Conservation (phyloP, 2,888 invertebrate species). For the Hipparchia semele region DNA sequence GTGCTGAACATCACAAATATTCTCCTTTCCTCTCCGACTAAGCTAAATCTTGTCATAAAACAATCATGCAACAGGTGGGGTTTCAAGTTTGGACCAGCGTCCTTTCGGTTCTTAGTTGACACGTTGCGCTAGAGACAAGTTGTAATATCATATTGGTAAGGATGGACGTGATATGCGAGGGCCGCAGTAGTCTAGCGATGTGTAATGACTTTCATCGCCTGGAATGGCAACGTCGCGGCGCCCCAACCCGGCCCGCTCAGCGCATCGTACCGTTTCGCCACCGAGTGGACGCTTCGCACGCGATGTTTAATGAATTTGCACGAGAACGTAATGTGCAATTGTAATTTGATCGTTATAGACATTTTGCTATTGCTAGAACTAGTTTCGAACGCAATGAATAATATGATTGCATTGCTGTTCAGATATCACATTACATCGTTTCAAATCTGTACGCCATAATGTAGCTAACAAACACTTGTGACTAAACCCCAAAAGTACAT, state of each 20-base stretch:
- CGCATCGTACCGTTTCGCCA: slow-evolving; percentile 67
- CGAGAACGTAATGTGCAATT: slow-evolving; percentile 43
- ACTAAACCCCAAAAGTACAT: not conserved
- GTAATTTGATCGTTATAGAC: slow-evolving; percentile 35
- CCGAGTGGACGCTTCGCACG: slow-evolving; percentile 43
- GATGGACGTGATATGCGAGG: slow-evolving; percentile 4
- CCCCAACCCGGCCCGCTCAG: slow-evolving; percentile 50
- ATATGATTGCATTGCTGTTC: not conserved
- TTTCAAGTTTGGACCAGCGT: not conserved
- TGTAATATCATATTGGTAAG: no score
- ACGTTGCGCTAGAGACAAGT: no score
- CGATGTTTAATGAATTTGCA: slow-evolving; percentile 46
- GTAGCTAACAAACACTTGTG: not conserved
- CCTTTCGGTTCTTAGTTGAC: not conserved
- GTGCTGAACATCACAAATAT: no score
- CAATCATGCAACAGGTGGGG: no score
- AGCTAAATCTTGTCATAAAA: no score
- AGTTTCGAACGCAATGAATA: slow-evolving; percentile 51
- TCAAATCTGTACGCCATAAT: not conserved
- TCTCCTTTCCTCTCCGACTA: no score
- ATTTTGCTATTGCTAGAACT: slow-evolving; percentile 28
- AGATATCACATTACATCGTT: slow-evolving; percentile 24
- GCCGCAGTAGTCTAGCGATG: slow-evolving; percentile 47
- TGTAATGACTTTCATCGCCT: slow-evolving; percentile 76
- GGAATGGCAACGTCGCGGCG: slow-evolving; percentile 71